Base-by-base conservation (phyloP, 2,888 invertebrate genomes). In the Sarcophaga subvicina region DNA sequence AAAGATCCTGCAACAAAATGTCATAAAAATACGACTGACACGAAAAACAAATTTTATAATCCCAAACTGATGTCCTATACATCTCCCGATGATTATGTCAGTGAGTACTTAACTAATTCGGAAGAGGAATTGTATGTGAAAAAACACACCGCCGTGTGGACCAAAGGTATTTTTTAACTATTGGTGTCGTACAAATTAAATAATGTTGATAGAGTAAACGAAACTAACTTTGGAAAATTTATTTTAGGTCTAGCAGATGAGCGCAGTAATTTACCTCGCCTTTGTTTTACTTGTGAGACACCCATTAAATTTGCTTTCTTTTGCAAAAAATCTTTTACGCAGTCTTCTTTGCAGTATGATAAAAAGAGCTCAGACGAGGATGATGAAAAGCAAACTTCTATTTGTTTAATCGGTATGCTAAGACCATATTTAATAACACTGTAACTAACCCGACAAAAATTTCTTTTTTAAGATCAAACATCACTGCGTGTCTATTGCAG, bases 51-150 rank as follows among this genome's bases (percentile, higher is more conserved):
- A 77, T 69, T 71, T 54, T 25, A 10, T 45, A 79, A 82, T 6
- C 80, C 75, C 8, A 86, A 72, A 37, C 8, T 10, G 37, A 2
- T 10, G 59, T 22, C 63, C 4, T 11, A 63, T 17, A 67, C 12
- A 25, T 67, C n/a, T 8, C 67, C 79, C 5, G 80, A 88, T 0
- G 90, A 91, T 72, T 93, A 92, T 76, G 91, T 93, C 89, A 91
- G 90, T 27, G 92, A 93, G 80, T 92, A 90, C 59, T 90, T 91
- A 81, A 91, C 93, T 0, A 93, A 93, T 90, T 95, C 95, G 91
- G 98, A 98, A 93, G 98, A 98, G 92, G 98, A 98, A 92, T 94
- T 98, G 77, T 98, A 98, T 94, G 95, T 97, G 2, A 96, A 96
- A 90, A 97, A 97, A 2, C 95, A 97, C 91, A 96, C 97, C 22